Base-by-base conservation (phyloP, 2,888 invertebrate species). In the Melinopterus prodromus region DNA sequence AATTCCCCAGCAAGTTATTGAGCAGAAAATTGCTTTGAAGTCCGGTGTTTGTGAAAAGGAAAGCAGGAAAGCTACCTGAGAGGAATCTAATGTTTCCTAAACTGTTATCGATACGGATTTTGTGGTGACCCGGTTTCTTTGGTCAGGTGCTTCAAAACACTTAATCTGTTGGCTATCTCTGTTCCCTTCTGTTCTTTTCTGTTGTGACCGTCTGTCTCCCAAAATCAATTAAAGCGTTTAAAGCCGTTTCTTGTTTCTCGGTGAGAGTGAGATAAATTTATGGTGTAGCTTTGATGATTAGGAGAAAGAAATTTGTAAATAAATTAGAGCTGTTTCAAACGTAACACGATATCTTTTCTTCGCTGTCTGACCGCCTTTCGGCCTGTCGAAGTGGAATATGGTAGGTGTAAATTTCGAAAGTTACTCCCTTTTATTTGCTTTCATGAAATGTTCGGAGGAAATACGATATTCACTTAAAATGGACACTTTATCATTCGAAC, bases 11-110 rank as follows among this genome's bases (percentile, higher is more conserved):
- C 72, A 77, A 77, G 72, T 77, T 79, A 77, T 79, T 77, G 77
- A 79, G 79, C 77, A 77, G 79, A 79, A 79, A 79, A 79, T 79
- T 79, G 79, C 79, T 79, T 79, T 79, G 79, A 79, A 77, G 79
- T 77, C 77, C 69, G 71, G 5, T 2, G 5, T 53, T 1, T 53
- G 53, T 53, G 53, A 9, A 12, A 7, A 12, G 9, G 53, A 12
- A 53, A 12, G 53, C 26, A 53, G 53, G 53, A 53, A 53, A 53
- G 53, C 75, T 75, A 78, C 78, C 75, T 78, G 78, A 69, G 69
- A 78, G 78, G 78, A 78, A 78, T 78, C 78, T 78, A 78, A 78
- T 78, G 75, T 78, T 70, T 78, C 70, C 75, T 74, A 78, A 78
- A 78, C 76, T 74, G 78, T 78, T 78, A 75, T 78, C 78, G 78